Percentiles rank a stretch among this genome's conserved stretches.
Evolutionary conservation across 2,797 vertebrate species (phyloP).

Genomic region (Cirrhinus molitorella): DNA sequence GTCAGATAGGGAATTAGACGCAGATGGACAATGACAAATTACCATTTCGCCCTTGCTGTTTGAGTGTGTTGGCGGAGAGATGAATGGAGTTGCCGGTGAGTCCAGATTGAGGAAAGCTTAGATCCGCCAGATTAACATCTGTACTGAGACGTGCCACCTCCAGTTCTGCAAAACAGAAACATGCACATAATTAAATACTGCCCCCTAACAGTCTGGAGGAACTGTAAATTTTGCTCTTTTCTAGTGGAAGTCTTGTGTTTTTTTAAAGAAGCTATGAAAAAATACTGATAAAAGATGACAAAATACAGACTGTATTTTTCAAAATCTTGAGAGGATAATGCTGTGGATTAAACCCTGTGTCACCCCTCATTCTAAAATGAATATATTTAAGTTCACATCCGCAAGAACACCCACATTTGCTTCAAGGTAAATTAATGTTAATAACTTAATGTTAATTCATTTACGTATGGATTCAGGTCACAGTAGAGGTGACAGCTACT

Average conservation of each 20-base stretch:
- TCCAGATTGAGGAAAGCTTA: slow-evolving; percentile 93
- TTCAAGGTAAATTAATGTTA: slow-evolving; percentile 34
- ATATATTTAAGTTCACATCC: slow-evolving; percentile 3
- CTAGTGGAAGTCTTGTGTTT: neutral
- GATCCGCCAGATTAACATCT: slow-evolving; percentile 92
- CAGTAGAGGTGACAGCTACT: slow-evolving; percentile 15
- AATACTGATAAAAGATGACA: neutral
- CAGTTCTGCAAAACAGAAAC: slow-evolving; percentile 81
- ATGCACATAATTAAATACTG: slow-evolving; percentile 43
- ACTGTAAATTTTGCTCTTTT: neutral
- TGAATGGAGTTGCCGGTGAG: slow-evolving; percentile 92
- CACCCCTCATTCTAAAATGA: slow-evolving; percentile 10
- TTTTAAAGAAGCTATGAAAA: neutral
- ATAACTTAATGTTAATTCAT: slow-evolving; percentile 19
- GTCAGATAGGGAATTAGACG: neutral
- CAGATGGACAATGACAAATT: slow-evolving; percentile 41
- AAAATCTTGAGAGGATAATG: neutral
- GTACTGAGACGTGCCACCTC: slow-evolving; percentile 97
- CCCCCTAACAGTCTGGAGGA: slow-evolving; percentile 6
- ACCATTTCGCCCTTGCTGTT: slow-evolving; percentile 97
- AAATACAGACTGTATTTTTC: neutral
- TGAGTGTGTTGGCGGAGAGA: slow-evolving; percentile 95
- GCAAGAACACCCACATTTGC: slow-evolving; percentile 10
- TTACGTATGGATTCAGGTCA: slow-evolving; percentile 30
- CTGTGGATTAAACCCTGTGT: slow-evolving; percentile 6